A percentile compares a stretch with the other conserved stretches of the same genome.
Conservation (phyloP, 2,113 vertebrate genomes). For the Dasyornis broadbenti region DNA sequence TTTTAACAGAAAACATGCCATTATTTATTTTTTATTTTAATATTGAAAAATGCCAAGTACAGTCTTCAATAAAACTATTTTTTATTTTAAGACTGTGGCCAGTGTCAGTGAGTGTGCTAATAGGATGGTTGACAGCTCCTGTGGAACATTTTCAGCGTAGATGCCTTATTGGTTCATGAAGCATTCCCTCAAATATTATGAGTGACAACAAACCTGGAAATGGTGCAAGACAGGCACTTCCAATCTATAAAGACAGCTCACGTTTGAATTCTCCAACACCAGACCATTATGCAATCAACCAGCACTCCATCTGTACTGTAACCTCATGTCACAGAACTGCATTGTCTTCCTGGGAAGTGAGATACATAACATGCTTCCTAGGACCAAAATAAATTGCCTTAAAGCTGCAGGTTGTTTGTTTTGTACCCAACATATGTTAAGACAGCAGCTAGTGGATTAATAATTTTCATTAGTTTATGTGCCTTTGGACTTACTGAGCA, state of each 20-base stretch:
- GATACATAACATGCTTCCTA: background rate
- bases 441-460: background rate
- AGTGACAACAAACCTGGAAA: slow-evolving; percentile 67
- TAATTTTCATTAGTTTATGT: background rate
- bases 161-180: slow-evolving; percentile 61
- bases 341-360: slow-evolving; percentile 27
- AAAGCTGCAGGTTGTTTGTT: background rate
- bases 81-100: slow-evolving; percentile 50
- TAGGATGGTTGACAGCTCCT: slow-evolving; percentile 57
- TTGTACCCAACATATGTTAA: background rate
- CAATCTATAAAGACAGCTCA: slow-evolving; percentile 45
- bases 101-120: slow-evolving; percentile 57
- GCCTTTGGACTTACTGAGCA: background rate
- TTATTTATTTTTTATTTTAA: slow-evolving; percentile 54
- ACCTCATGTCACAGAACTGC: slow-evolving; percentile 12
- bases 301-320: slow-evolving; percentile 6
- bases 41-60: slow-evolving; percentile 24
- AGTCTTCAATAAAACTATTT: slow-evolving; percentile 20
- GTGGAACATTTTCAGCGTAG: slow-evolving; percentile 57
- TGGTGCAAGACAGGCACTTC: slow-evolving; percentile 39
- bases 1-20: slow-evolving; percentile 31
- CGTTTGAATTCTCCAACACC: slow-evolving; percentile 34
- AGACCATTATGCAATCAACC: slow-evolving; percentile 40
- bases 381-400: slow-evolving; percentile 39
- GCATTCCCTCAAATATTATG: slow-evolving; percentile 63